Evolutionary conservation across 2,888 invertebrate genomes (phyloP).

Genomic region (Ophioninae sp.): DNA sequence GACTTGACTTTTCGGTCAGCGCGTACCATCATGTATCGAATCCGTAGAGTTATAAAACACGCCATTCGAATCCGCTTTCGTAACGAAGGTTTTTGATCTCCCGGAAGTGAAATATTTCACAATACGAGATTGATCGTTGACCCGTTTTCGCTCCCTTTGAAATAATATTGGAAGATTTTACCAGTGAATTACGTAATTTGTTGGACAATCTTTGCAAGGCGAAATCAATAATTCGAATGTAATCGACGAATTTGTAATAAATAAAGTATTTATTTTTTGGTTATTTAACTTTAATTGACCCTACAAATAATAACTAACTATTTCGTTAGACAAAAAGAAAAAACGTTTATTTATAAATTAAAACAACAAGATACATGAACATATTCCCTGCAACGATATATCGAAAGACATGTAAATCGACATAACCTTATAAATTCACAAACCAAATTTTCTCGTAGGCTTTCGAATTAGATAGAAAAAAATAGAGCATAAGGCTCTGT

Average conservation of each 20-base stretch:
- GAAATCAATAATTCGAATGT: neutral
- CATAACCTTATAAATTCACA: too few relatives aligned
- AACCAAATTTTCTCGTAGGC: too few relatives aligned
- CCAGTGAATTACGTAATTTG: neutral
- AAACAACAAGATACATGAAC: too few relatives aligned
- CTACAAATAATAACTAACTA: neutral
- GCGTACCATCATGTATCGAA: constrained; percentile 12
- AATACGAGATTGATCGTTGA: neutral
- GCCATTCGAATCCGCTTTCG: constrained; percentile 8
- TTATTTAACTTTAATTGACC: neutral
- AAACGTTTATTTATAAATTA: neutral
- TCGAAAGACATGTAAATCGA: too few relatives aligned
- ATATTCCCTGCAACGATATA: too few relatives aligned
- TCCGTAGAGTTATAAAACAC: neutral
- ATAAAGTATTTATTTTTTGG: neutral
- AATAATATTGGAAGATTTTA: neutral
- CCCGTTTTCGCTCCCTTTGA: neutral
- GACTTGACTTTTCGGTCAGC: constrained; percentile 38
- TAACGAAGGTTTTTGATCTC: neutral
- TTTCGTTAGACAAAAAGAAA: neutral
- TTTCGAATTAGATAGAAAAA: too few relatives aligned
- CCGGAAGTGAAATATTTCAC: neutral
- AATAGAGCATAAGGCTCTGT: too few relatives aligned
- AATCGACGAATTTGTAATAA: neutral
- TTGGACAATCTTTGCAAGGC: neutral